A percentile compares a stretch with the other conserved stretches of the same genome.
These are phyloP conservation scores for Leucopternis melanops DNA, from an alignment of 2,113 vertebrate genomes.

Conservation along the genomic window DNA sequence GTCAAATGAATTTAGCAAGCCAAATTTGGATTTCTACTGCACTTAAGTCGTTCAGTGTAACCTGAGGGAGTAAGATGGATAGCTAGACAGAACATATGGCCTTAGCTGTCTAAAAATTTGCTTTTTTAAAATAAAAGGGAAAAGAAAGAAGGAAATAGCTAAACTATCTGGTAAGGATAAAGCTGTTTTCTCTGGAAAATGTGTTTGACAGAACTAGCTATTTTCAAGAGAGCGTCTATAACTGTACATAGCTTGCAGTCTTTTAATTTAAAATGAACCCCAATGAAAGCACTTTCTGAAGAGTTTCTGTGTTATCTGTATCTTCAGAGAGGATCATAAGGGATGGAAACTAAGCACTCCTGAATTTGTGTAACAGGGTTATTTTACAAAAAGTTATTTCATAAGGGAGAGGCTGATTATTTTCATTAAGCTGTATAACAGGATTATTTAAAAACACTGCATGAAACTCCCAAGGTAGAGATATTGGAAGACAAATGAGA, in stretches of 20 bases:
- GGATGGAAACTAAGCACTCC: neutral
- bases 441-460: neutral
- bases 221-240: neutral
- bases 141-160: neutral
- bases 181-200: neutral
- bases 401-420: neutral
- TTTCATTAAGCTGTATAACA: neutral
- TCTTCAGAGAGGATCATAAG: neutral
- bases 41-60: neutral
- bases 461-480: neutral
- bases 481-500: neutral
- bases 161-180: neutral
- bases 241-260: neutral
- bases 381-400: neutral
- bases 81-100: neutral
- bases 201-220: neutral
- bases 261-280: neutral
- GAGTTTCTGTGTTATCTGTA: neutral
- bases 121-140: neutral
- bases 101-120: neutral
- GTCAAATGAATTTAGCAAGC: neutral
- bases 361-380: neutral
- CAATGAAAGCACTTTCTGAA: neutral
- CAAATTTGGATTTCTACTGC: neutral
- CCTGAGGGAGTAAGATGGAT: neutral